A percentile compares a stretch with the other conserved stretches of the same genome.
Evolutionary conservation across 2,113 vertebrate species (phyloP).

Genomic region (Gymnocephalus cernua): DNA sequence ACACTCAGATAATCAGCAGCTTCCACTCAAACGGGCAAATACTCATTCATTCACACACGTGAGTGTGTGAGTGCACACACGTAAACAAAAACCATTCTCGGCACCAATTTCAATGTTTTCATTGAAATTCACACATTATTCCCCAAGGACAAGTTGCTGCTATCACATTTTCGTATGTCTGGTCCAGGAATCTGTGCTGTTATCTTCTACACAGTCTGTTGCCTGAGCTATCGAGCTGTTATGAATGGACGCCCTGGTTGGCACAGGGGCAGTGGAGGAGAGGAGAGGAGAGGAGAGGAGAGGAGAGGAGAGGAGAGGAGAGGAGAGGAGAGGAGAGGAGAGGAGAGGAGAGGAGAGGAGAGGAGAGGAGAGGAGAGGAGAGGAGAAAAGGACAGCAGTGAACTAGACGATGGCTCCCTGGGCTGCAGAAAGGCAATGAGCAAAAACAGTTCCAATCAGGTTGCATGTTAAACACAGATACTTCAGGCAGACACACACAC

Average conservation of each 20-base stretch:
- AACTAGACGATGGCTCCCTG: conserved; percentile 58
- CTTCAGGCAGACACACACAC: conserved; percentile 47
- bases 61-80: conserved; percentile 3
- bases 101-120: conserved; percentile 22
- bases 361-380: background rate
- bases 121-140: conserved; percentile 47
- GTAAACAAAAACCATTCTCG: conserved; percentile 9
- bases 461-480: conserved; percentile 66
- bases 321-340: background rate
- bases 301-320: background rate
- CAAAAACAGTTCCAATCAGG: conserved; percentile 65
- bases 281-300: conserved; percentile 26
- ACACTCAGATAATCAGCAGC: conserved; percentile 55
- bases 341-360: background rate
- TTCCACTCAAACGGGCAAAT: conserved; percentile 50
- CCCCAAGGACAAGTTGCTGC: conserved; percentile 49
- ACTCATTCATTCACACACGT: conserved; percentile 56
- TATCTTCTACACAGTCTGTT: conserved; percentile 35
- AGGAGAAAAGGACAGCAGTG: conserved; percentile 26
- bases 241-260: conserved; percentile 45
- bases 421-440: conserved; percentile 60
- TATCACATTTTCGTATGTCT: conserved; percentile 53
- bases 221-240: conserved; percentile 49
- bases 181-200: conserved; percentile 22
- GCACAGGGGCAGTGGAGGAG: conserved; percentile 22